A percentile compares a stretch with the other conserved stretches of the same genome.
phyloP scores from a whole-genome alignment of 1,140 invertebrate genomes.

The Atta texana region DNA sequence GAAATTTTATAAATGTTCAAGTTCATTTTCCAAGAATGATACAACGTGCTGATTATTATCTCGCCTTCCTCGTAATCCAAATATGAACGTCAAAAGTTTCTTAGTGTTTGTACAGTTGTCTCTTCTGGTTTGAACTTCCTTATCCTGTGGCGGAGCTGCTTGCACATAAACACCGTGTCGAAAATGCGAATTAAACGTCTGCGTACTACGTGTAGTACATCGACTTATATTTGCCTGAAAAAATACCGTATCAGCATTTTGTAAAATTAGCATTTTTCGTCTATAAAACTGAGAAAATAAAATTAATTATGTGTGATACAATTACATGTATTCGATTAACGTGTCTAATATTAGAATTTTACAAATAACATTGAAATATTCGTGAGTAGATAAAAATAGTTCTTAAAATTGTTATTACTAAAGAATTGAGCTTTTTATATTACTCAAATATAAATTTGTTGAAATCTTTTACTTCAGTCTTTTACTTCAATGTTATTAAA shows the following conservation, averaged over 20 bases:
- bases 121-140: slow-evolving; percentile 87
- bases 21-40: slow-evolving; percentile 72
- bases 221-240: slow-evolving; percentile 87
- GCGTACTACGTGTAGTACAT: slow-evolving; percentile 88
- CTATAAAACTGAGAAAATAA: not conserved
- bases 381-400: not conserved
- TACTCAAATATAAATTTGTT: not conserved
- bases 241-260: slow-evolving; percentile 12
- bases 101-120: slow-evolving; percentile 87
- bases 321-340: not conserved
- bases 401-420: not conserved
- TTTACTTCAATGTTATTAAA: too few species aligned
- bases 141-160: slow-evolving; percentile 84
- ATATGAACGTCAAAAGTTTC: slow-evolving; percentile 85
- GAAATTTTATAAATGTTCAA: slow-evolving; percentile 65
- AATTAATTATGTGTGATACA: not conserved
- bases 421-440: not conserved
- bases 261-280: not conserved
- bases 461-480: not conserved
- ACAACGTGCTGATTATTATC: slow-evolving; percentile 71
- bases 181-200: slow-evolving; percentile 87
- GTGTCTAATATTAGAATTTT: not conserved
- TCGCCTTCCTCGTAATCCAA: slow-evolving; percentile 86
- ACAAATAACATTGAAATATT: slow-evolving; percentile 7
- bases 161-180: slow-evolving; percentile 86